These are phyloP conservation scores for Semibalanus balanoides DNA, from an alignment of 1,140 invertebrate species.

Conservation along the genomic window DNA sequence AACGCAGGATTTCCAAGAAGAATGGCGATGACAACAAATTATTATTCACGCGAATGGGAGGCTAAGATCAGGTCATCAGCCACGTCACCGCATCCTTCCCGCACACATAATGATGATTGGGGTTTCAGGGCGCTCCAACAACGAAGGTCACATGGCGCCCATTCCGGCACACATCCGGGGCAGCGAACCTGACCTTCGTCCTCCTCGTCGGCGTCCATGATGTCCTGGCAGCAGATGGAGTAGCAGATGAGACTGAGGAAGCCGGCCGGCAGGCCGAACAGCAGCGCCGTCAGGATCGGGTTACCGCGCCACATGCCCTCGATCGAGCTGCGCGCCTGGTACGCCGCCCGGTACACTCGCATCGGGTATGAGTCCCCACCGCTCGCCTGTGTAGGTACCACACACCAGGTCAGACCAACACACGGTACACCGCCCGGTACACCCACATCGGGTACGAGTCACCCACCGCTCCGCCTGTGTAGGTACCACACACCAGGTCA, in stretches of 20 bases:
- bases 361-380: slow-evolving; percentile 65
- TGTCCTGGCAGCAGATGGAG: slow-evolving; percentile 83
- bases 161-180: too few relatives aligned
- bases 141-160: not conserved
- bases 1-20: too few relatives aligned
- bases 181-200: slow-evolving; percentile 33
- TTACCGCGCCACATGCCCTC: slow-evolving; percentile 78
- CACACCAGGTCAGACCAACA: too few relatives aligned
- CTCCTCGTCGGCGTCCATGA: slow-evolving; percentile 79
- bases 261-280: slow-evolving; percentile 70
- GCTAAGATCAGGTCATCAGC: not conserved
- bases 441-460: slow-evolving; percentile 51
- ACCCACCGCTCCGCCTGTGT: slow-evolving; percentile 63
- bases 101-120: not conserved
- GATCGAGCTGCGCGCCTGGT: slow-evolving; percentile 55
- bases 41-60: too few relatives aligned
- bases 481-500: too few relatives aligned
- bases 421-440: slow-evolving; percentile 44
- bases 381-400: slow-evolving; percentile 46
- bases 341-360: slow-evolving; percentile 50
- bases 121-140: not conserved
- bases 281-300: slow-evolving; percentile 68
- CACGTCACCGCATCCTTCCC: not conserved
- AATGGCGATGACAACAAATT: too few relatives aligned
- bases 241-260: slow-evolving; percentile 89